phyloP scores from a whole-genome alignment of 2,797 vertebrate species.

The Sebastes aleutianus region DNA sequence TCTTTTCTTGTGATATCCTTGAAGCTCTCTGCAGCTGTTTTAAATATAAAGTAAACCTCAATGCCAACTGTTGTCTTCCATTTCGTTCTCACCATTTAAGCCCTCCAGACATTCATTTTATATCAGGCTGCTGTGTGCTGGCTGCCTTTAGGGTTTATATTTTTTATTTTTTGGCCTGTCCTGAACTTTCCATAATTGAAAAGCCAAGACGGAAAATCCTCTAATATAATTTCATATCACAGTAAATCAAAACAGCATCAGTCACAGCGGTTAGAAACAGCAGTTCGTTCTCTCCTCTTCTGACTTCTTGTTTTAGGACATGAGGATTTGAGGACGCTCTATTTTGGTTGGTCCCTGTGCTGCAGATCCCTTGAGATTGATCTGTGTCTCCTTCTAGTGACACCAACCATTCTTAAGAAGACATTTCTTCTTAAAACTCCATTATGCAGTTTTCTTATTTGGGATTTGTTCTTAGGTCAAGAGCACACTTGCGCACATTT shows the following conservation, averaged over 20 bases:
- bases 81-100: neutral
- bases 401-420: neutral
- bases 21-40: constrained; percentile 16
- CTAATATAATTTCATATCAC: constrained; percentile 9
- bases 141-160: neutral
- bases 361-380: constrained; percentile 22
- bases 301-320: constrained; percentile 31
- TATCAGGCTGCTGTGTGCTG: constrained; percentile 6
- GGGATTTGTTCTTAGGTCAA: neutral
- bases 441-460: neutral
- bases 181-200: constrained; percentile 27
- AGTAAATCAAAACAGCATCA: constrained; percentile 17
- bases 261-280: neutral
- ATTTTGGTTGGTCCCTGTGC: constrained; percentile 60
- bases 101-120: constrained; percentile 11
- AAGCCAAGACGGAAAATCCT: constrained; percentile 18
- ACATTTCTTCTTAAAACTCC: neutral
- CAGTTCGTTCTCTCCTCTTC: neutral
- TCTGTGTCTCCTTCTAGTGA: constrained; percentile 2
- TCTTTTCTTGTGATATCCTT: constrained; percentile 48
- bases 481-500: neutral
- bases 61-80: constrained; percentile 23
- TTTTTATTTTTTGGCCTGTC: neutral
- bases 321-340: constrained; percentile 50
- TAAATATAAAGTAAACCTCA: constrained; percentile 10